Evolutionary conservation across 1,140 invertebrate species (phyloP), one percentile per base, ranked within the genome.

Genomic region (Anadara kagoshimensis): DNA sequence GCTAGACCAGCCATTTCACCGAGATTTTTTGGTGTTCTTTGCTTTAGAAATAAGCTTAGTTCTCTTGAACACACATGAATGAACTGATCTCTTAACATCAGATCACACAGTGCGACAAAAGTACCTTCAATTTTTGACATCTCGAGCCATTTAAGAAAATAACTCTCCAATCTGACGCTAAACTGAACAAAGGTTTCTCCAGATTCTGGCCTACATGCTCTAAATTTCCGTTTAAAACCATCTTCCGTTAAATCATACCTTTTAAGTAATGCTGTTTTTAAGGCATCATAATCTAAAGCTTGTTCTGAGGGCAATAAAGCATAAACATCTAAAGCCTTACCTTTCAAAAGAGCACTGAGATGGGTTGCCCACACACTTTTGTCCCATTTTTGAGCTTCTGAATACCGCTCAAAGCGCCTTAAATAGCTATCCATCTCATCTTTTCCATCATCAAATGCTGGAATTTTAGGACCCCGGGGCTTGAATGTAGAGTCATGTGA

Each of bases 291-390:
- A 58, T 79, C 63, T 22, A 57, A 14, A 14, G 75, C 72, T 20
- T 75, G 20, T 7, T 73, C 59, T 16, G 43, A 22, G 5, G 78
- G 64, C 49, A 81, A 44, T 11, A 62, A 7, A 10, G 72, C 49
- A 72, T 67, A 82, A 0, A 79, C 80, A 43, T 79, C 78, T 24
- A 78, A 57, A 26, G 75, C 78, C 26, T 51, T 71, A n/a, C 78
- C 75, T 24, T 62, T 76, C 18, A 80, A 57, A 18, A 75, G 54
- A 14, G 67, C 69, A 66, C 72, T 76, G 3, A 78, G 59, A 56
- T 72, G 22, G 8, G 44, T 56, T 16, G 68, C 44, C 73, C 73
- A 72, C 1, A 43, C 49, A 18, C 1, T n/a, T 26, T 16, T 49
- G 8, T 64, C 44, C 69, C 64, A 71, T 7, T 73, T 58, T 22